Evolutionary conservation across 2,888 invertebrate species (phyloP).

Genomic region (Neoaliturus tenellus): DNA sequence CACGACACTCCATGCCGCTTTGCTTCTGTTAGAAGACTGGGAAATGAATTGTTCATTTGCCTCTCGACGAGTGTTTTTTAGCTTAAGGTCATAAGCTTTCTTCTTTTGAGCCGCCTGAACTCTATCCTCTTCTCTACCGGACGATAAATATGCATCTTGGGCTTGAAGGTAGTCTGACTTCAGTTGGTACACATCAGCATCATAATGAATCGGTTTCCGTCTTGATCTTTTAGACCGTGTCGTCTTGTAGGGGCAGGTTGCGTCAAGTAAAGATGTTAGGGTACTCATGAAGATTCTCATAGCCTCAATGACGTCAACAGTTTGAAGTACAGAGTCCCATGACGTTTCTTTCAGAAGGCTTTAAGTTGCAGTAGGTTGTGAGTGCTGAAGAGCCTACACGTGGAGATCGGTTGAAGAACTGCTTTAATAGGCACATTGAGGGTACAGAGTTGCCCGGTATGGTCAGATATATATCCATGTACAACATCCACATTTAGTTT

Average conservation of each 20-base stretch:
- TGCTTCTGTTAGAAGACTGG: conserved; percentile 9
- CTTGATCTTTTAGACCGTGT: not conserved
- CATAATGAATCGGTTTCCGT: not conserved
- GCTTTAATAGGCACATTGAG: too few relatives aligned
- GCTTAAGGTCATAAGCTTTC: not conserved
- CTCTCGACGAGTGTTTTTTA: not conserved
- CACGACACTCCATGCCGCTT: not conserved
- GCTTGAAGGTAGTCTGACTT: not conserved
- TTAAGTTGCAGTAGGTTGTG: too few relatives aligned
- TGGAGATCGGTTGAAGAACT: too few relatives aligned
- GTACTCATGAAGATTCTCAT: conserved; percentile 32
- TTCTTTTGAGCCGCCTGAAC: not conserved
- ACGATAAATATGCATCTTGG: not conserved
- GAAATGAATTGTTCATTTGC: not conserved
- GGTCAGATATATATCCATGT: too few relatives aligned
- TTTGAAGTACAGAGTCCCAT: too few relatives aligned
- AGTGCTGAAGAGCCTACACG: too few relatives aligned
- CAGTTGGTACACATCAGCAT: not conserved
- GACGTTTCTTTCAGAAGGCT: too few relatives aligned
- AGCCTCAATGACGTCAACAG: too few relatives aligned
- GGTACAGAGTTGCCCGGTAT: too few relatives aligned
- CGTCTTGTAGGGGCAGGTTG: not conserved
- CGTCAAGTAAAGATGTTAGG: not conserved
- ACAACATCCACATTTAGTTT: too few relatives aligned
- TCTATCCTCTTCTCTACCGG: conserved; percentile 13